Conservation (phyloP, 2,888 invertebrate genomes). For the Athalia rosae region DNA sequence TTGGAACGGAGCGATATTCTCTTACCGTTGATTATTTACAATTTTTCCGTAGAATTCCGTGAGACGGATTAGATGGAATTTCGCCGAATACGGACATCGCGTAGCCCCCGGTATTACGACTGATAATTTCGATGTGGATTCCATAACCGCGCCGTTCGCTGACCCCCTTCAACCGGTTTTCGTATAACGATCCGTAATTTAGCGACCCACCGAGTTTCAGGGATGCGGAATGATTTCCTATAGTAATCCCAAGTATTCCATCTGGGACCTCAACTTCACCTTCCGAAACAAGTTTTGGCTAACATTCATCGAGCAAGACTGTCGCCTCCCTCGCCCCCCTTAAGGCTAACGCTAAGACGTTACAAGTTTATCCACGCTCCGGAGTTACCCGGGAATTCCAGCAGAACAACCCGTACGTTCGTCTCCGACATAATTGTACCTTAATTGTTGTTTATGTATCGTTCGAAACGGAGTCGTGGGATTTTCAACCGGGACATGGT, state of each 20-base stretch:
- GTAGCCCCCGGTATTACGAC: not conserved
- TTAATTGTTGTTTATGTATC: no score
- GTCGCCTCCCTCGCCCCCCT: not conserved
- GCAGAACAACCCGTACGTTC: not conserved
- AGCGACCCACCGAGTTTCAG: conserved; percentile 19
- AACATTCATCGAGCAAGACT: conserved; percentile 26
- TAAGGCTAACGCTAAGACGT: no score
- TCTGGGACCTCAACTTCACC: conserved; percentile 23
- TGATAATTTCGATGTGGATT: not conserved
- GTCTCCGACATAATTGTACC: no score
- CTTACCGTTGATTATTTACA: no score
- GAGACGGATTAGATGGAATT: no score
- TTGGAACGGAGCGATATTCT: no score
- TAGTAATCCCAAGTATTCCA: conserved; percentile 35
- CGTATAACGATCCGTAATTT: conserved; percentile 31
- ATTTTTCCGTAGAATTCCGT: no score
- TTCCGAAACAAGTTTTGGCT: conserved; percentile 17
- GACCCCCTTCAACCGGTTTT: conserved; percentile 16
- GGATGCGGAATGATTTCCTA: conserved; percentile 23
- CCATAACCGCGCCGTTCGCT: not conserved
- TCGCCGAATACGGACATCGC: no score
- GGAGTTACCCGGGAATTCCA: not conserved
- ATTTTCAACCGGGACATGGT: no score
- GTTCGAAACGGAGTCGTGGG: no score
- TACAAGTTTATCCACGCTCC: no score